Conservation (phyloP, 2,113 vertebrate genomes). For the Charina bottae region DNA sequence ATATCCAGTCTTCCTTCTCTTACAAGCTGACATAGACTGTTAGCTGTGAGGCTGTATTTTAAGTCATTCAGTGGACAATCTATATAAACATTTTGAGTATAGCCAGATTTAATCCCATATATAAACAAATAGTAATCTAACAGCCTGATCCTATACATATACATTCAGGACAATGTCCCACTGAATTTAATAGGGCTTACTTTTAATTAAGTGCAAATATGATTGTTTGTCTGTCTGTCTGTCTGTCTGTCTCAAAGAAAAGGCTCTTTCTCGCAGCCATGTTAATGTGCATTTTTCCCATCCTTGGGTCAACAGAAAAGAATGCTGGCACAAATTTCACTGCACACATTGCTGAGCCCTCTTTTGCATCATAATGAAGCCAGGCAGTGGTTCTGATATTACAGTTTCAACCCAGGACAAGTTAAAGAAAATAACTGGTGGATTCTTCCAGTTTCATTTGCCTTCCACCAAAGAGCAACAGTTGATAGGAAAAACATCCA, state of each 20-base stretch:
- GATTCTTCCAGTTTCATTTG: neutral
- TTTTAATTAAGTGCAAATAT: neutral
- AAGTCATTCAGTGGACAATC: neutral
- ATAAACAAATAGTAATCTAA: neutral
- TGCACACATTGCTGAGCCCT: neutral
- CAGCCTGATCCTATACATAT: neutral
- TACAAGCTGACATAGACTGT: neutral
- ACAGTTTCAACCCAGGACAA: no score
- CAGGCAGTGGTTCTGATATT: no score
- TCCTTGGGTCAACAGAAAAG: neutral
- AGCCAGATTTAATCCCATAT: neutral
- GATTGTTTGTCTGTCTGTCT: no score
- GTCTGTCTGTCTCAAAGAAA: neutral
- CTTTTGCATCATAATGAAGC: neutral
- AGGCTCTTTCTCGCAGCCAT: neutral
- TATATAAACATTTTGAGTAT: neutral
- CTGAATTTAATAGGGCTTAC: neutral
- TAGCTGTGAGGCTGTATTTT: neutral
- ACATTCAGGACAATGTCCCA: neutral
- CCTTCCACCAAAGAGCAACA: neutral
- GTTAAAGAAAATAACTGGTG: neutral
- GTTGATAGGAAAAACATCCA: neutral
- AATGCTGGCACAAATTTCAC: neutral
- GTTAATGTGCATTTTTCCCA: neutral
- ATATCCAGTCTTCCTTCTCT: neutral